Evolutionary conservation across 2,113 vertebrate species (phyloP).

Genomic region (Sinocyclocheilus anshuiensis): DNA sequence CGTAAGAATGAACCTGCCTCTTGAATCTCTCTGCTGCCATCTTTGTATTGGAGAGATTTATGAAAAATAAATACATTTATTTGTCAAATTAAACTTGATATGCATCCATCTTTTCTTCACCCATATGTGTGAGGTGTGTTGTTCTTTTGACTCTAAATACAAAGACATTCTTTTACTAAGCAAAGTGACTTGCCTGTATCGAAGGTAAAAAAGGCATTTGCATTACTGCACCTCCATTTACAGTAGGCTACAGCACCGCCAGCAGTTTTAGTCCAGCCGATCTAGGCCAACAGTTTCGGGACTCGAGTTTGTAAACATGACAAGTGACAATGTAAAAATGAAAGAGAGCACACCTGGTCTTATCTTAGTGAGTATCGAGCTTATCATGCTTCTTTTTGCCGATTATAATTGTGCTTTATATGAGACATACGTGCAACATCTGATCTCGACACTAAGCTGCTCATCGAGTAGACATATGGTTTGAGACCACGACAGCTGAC

Average conservation of each 20-base stretch:
- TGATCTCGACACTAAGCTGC: neutral
- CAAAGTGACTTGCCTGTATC: neutral
- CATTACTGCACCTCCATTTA: neutral
- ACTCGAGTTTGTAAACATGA: neutral
- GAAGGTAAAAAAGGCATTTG: constrained; percentile 5
- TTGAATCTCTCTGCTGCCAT: neutral
- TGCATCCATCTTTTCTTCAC: neutral
- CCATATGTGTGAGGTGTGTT: neutral
- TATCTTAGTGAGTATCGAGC: constrained; percentile 8
- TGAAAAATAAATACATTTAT: neutral
- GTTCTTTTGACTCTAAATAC: neutral
- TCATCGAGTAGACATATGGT: constrained; percentile 4
- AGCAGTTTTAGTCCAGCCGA: neutral
- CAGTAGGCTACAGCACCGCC: neutral
- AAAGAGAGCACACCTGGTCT: neutral
- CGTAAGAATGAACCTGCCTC: neutral
- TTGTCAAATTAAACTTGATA: neutral
- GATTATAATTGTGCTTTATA: neutral
- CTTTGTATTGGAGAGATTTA: neutral
- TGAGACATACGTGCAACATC: neutral
- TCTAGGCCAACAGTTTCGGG: neutral
- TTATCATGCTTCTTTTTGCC: neutral
- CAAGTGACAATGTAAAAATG: neutral
- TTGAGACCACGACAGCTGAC: constrained; percentile 10
- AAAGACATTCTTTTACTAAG: neutral